Base-by-base conservation (phyloP, 2,113 vertebrate species). In the Protobothrops mucrosquamatus region DNA sequence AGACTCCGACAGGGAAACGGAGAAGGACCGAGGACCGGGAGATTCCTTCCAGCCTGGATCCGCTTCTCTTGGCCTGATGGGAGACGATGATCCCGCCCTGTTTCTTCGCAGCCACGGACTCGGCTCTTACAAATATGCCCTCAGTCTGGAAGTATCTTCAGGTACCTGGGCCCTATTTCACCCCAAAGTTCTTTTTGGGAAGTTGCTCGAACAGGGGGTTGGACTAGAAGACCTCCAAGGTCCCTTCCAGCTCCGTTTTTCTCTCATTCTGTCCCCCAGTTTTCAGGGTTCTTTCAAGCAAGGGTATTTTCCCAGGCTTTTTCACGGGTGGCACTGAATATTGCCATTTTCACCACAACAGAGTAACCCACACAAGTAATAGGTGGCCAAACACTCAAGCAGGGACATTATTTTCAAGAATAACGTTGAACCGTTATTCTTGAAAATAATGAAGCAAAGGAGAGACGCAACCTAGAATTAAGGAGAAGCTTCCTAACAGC, bases 51-150 rank as follows among this genome's bases (percentile, higher is more conserved):
- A 94, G 6, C 12, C 14, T 55, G 64, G 15, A 0, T 39, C 46
- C 46, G 4, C 9, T 15, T 54, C 39, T 20, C 34, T 81, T 1
- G 87, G 92, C 0, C 55, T 87, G 0, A 0, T 54, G 3, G 94
- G 81, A 18, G 97, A 97, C 0, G 94, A 96, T 0, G 97, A 98
- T 0, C 94, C 96, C 0, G 89, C 98, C 12, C 86, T 55, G 0
- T 99, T 99, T 85, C 95, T 99, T 64, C 98, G 98, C 86, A 98
- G 93, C 95, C 98, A 99, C 0, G 99, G 99, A 0, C 98, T 99
- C 24, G 97, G 99, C 92, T 99, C 99, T 56, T 98, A 98, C 96
- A 97, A 97, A 34, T 99, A 99, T 93, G 97, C 94, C 10, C 97
- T 99, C 91, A 97, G 97, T 8, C 96, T 99, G 93, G 97, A 98